These are phyloP conservation scores for Masnerella sp. DNA, from an alignment of 2,888 invertebrate species.

Conservation along the genomic window DNA sequence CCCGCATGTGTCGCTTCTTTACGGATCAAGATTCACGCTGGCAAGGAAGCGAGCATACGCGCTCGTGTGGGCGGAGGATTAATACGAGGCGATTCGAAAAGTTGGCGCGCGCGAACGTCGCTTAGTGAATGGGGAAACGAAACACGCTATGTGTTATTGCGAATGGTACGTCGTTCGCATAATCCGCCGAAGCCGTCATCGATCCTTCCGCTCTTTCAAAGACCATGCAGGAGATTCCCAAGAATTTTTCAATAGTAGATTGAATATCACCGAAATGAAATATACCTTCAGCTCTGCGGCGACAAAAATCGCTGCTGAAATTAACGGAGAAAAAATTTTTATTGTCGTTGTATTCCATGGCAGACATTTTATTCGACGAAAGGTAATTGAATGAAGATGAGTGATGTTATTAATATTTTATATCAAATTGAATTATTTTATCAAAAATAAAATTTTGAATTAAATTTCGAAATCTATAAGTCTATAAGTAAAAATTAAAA, in stretches of 20 bases:
- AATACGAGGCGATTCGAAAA: slow-evolving; percentile 37
- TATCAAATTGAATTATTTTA: too few relatives aligned
- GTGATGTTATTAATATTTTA: too few relatives aligned
- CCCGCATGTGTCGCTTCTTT: slow-evolving; percentile 30
- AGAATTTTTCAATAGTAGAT: slow-evolving; percentile 22
- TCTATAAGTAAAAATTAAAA: too few relatives aligned
- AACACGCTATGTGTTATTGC: slow-evolving; percentile 34
- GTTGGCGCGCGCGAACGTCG: slow-evolving; percentile 21
- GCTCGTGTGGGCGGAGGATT: slow-evolving; percentile 27
- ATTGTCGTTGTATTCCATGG: too few relatives aligned
- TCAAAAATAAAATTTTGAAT: too few relatives aligned
- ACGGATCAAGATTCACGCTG: slow-evolving; percentile 26
- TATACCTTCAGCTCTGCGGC: slow-evolving; percentile 4
- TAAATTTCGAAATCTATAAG: too few relatives aligned
- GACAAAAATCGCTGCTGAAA: slow-evolving; percentile 1
- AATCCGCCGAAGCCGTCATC: slow-evolving; percentile 32
- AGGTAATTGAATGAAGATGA: too few relatives aligned
- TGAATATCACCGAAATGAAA: slow-evolving; percentile 26
- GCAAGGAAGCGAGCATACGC: slow-evolving; percentile 10
- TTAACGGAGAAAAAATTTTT: too few relatives aligned
- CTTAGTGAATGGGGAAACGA: slow-evolving; percentile 36
- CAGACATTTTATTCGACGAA: too few relatives aligned
- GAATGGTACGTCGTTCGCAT: slow-evolving; percentile 29
- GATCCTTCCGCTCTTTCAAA: slow-evolving; percentile 28
- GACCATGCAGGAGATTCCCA: slow-evolving; percentile 18